A percentile compares a stretch with the other conserved stretches of the same genome.
phyloP scores from a whole-genome alignment of 2,888 invertebrate genomes.

The Chouioia cunea region DNA sequence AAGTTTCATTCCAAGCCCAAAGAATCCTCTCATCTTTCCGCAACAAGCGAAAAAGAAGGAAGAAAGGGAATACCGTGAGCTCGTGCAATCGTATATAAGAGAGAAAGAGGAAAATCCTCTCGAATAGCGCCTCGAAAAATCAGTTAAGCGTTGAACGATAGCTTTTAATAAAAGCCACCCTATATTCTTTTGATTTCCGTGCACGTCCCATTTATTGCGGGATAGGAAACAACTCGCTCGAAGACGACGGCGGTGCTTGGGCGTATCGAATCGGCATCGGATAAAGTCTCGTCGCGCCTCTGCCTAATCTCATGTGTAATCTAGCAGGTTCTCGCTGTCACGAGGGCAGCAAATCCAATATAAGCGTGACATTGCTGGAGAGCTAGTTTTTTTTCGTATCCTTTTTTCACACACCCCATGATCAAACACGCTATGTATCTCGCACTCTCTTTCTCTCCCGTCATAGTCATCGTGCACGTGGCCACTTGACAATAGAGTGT shows the following conservation, averaged over 20 bases:
- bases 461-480: constrained; percentile 59
- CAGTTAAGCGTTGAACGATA: constrained; percentile 50
- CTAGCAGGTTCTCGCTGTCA: constrained; percentile 61
- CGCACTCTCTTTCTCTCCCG: neutral
- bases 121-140: constrained; percentile 40
- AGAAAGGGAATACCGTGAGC: constrained; percentile 32
- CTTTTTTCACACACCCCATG: constrained; percentile 50
- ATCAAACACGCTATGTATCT: constrained; percentile 26
- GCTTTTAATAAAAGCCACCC: constrained; percentile 49
- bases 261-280: constrained; percentile 55
- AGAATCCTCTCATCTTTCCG: constrained; percentile 7
- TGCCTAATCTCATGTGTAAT: constrained; percentile 66
- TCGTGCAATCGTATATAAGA: constrained; percentile 37
- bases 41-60: neutral
- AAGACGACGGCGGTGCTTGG: neutral
- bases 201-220: constrained; percentile 40
- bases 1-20: neutral
- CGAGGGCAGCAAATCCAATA: constrained; percentile 63
- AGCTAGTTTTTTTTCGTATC: constrained; percentile 22
- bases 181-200: constrained; percentile 40
- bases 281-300: constrained; percentile 53
- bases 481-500: constrained; percentile 61
- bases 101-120: neutral
- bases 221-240: constrained; percentile 26
- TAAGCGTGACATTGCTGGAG: constrained; percentile 60